Percentiles rank a stretch among this genome's conserved stretches.
These are phyloP conservation scores for Oxyruncus cristatus DNA, from an alignment of 2,113 vertebrate species.

Conservation along the genomic window DNA sequence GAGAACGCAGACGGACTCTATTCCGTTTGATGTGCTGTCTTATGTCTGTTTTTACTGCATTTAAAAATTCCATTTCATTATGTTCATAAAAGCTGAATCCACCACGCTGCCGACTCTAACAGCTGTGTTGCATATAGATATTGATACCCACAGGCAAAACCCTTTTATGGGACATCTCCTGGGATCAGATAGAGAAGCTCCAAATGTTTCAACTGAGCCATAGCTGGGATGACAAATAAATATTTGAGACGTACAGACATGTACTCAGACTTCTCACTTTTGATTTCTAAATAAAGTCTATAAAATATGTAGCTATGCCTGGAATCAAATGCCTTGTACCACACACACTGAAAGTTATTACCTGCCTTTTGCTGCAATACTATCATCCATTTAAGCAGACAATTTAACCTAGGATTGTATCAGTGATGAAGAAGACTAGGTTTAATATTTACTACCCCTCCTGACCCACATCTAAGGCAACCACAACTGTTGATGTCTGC, in stretches of 20 bases:
- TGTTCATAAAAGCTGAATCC: conserved; percentile 58
- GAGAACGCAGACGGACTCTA: background rate
- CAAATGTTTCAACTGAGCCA: conserved; percentile 42
- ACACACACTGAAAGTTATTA: background rate
- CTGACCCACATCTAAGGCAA: background rate
- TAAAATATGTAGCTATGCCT: conserved; percentile 41
- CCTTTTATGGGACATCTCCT: conserved; percentile 57
- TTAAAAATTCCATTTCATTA: conserved; percentile 72
- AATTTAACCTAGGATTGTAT: background rate
- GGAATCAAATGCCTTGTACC: background rate
- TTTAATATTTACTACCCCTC: conserved; percentile 33
- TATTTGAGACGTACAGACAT: conserved; percentile 51
- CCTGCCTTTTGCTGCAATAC: background rate
- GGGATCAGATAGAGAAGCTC: conserved; percentile 51
- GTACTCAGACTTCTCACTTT: conserved; percentile 30
- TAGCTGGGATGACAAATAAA: conserved; percentile 60
- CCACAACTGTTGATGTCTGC: background rate
- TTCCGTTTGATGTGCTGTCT: conserved; percentile 52
- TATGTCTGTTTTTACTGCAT: conserved; percentile 50
- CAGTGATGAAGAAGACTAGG: background rate
- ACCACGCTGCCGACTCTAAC: conserved; percentile 46
- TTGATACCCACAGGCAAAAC: conserved; percentile 66
- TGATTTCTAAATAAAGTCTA: conserved; percentile 56
- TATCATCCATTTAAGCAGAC: background rate
- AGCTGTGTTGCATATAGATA: conserved; percentile 67